Percentiles rank a stretch among this genome's conserved stretches.
phyloP scores from a whole-genome alignment of 2,888 invertebrate species.

The Patella pellucida region DNA sequence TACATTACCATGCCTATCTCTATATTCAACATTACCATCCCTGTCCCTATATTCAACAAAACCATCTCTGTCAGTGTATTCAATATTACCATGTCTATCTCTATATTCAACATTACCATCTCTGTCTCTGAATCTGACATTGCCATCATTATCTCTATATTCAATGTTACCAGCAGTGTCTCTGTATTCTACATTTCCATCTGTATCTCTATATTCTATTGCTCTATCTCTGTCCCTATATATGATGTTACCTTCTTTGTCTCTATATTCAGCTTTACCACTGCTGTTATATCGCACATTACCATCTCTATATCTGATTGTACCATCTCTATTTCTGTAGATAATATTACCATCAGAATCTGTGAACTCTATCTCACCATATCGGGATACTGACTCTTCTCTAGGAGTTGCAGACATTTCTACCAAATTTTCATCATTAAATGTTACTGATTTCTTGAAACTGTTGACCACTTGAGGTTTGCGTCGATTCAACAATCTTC shows the following conservation, averaged over 20 bases:
- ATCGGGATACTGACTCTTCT: not conserved
- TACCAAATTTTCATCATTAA: slow-evolving; percentile 37
- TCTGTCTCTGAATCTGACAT: slow-evolving; percentile 22
- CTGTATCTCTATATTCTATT: slow-evolving; percentile 39
- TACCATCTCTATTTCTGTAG: slow-evolving; percentile 1
- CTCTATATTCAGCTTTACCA: slow-evolving; percentile 13
- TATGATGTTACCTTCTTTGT: slow-evolving; percentile 12
- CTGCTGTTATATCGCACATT: slow-evolving; percentile 28
- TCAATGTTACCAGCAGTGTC: slow-evolving; percentile 12
- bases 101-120: slow-evolving; percentile 28
- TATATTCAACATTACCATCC: too few species aligned
- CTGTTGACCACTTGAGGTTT: slow-evolving; percentile 57
- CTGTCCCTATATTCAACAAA: too few species aligned
- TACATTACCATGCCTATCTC: slow-evolving; percentile 6
- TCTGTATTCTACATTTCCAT: slow-evolving; percentile 22
- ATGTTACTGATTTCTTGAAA: slow-evolving; percentile 55
- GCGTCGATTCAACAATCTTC: slow-evolving; percentile 44
- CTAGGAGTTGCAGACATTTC: slow-evolving; percentile 15
- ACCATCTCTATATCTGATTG: slow-evolving; percentile 41
- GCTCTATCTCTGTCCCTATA: not conserved
- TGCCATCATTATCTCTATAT: not conserved
- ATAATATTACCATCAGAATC: not conserved
- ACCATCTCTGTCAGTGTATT: not conserved
- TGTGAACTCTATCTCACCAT: too few species aligned
- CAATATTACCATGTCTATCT: slow-evolving; percentile 13